A percentile compares a stretch with the other conserved stretches of the same genome.
Evolutionary conservation across 2,797 vertebrate genomes (phyloP).

Genomic region (Hephaestus fuliginosus): DNA sequence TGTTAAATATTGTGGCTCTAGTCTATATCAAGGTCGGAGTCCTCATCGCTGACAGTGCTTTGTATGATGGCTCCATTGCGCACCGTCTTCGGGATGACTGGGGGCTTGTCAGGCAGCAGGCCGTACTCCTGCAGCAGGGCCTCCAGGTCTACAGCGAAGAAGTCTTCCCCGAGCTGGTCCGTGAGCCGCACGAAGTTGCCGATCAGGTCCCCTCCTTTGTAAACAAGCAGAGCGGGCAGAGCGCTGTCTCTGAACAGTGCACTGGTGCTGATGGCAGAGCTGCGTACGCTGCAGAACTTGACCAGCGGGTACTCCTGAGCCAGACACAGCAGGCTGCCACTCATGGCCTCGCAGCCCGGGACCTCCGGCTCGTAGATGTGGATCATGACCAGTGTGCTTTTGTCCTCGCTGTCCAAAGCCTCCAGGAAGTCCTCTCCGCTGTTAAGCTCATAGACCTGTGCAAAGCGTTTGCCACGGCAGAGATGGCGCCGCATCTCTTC

Average conservation of each 20-base stretch:
- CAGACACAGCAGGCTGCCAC: constrained; percentile 94
- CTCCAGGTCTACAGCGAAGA: constrained; percentile 97
- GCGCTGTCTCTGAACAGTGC: constrained; percentile 92
- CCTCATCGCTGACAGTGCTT: constrained; percentile 87
- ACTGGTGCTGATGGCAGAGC: constrained; percentile 94
- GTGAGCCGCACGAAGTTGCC: constrained; percentile 98
- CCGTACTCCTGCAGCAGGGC: constrained; percentile 96
- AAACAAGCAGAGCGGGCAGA: constrained; percentile 95
- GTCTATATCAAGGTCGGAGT: constrained; percentile 96
- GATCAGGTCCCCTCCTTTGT: constrained; percentile 94
- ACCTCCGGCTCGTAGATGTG: constrained; percentile 95
- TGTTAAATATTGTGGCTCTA: constrained; percentile 75
- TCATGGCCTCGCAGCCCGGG: constrained; percentile 93
- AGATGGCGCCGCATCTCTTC: constrained; percentile 95
- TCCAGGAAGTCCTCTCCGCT: constrained; percentile 95
- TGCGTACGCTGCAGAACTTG: constrained; percentile 95
- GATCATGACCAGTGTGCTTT: constrained; percentile 92
- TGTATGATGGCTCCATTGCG: constrained; percentile 87
- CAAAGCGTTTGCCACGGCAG: constrained; percentile 91
- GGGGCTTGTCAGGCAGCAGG: constrained; percentile 93
- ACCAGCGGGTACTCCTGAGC: constrained; percentile 94
- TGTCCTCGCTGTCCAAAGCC: constrained; percentile 93
- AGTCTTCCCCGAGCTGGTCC: constrained; percentile 97
- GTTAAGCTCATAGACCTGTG: constrained; percentile 90
- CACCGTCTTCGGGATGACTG: constrained; percentile 85